These are phyloP conservation scores for Electrona antarctica DNA, from an alignment of 2,113 vertebrate species.

Conservation along the genomic window DNA sequence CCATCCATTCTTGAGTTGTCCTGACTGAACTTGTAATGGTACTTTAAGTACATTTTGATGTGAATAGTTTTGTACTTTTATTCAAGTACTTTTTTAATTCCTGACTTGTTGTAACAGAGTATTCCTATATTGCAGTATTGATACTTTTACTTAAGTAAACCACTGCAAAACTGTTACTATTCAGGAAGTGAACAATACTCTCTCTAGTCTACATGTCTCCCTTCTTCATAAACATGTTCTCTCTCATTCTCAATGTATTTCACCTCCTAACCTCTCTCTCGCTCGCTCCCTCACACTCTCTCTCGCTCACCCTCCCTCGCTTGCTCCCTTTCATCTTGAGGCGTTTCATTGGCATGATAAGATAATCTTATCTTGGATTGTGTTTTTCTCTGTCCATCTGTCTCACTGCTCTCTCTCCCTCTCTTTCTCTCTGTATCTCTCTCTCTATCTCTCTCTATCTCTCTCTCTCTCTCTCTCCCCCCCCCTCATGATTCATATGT, in stretches of 20 bases:
- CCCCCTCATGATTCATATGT: not conserved
- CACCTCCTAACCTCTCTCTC: slow-evolving; percentile 25
- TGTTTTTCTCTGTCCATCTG: slow-evolving; percentile 9
- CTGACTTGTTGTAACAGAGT: too few relatives aligned
- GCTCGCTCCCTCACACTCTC: slow-evolving; percentile 5
- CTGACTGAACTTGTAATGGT: too few relatives aligned
- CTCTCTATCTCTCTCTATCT: slow-evolving; percentile 1
- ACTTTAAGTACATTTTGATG: too few relatives aligned
- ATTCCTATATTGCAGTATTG: too few relatives aligned
- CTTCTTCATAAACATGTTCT: too few relatives aligned
- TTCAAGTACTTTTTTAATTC: too few relatives aligned
- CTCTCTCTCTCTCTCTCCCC: not conserved
- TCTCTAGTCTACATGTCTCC: too few relatives aligned
- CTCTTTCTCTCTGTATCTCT: not conserved
- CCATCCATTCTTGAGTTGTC: too few relatives aligned
- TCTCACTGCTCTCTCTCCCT: not conserved
- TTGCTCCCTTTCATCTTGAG: slow-evolving; percentile 14
- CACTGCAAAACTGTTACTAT: too few relatives aligned
- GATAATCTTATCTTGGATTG: slow-evolving; percentile 13
- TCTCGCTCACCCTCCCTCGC: not conserved
- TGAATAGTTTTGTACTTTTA: too few relatives aligned
- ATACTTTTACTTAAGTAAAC: too few relatives aligned
- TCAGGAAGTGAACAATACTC: too few relatives aligned
- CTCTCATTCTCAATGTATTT: slow-evolving; percentile 13
- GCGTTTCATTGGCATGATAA: slow-evolving; percentile 16